A percentile compares a stretch with the other conserved stretches of the same genome.
These are phyloP conservation scores for Drosophila serrata DNA, from an alignment of 1,140 invertebrate genomes.

Conservation along the genomic window DNA sequence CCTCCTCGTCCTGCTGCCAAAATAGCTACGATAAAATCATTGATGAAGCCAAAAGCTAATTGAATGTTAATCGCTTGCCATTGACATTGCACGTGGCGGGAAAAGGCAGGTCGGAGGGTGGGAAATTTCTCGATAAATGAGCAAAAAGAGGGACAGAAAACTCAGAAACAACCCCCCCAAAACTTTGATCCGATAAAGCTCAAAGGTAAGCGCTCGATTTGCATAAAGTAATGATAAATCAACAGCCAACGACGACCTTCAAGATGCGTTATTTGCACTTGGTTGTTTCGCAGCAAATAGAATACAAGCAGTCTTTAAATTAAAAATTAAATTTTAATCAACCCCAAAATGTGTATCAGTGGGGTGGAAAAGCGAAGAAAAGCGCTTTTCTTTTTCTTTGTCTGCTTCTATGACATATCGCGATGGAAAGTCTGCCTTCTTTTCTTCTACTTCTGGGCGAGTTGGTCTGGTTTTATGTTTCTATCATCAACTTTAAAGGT, in stretches of 20 bases:
- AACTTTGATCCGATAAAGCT: conserved; percentile 37
- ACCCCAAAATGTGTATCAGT: conserved; percentile 52
- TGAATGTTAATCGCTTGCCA: conserved; percentile 84
- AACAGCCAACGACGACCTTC: conserved; percentile 57
- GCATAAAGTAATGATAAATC: conserved; percentile 79
- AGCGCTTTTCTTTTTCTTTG: conserved; percentile 27
- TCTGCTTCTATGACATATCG: conserved; percentile 70
- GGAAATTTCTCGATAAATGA: conserved; percentile 7
- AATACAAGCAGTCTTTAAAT: conserved; percentile 80
- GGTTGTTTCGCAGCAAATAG: conserved; percentile 66
- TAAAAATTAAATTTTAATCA: conserved; percentile 85
- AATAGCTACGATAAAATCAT: conserved; percentile 84
- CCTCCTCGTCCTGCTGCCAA: conserved; percentile 30
- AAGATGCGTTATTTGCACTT: conserved; percentile 28
- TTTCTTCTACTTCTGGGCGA: conserved; percentile 52
- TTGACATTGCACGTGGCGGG: conserved; percentile 78
- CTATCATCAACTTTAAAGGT: not conserved
- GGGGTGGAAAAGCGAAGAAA: conserved; percentile 12
- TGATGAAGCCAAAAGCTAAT: conserved; percentile 83
- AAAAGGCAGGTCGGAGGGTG: conserved; percentile 2
- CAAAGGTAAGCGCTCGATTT: conserved; percentile 70
- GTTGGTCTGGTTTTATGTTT: conserved; percentile 20
- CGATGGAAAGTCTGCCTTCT: conserved; percentile 48
- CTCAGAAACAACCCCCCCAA: not conserved
- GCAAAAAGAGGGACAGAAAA: conserved; percentile 20